phyloP scores from a whole-genome alignment of 2,797 vertebrate genomes.

The Peromyscus eremicus region DNA sequence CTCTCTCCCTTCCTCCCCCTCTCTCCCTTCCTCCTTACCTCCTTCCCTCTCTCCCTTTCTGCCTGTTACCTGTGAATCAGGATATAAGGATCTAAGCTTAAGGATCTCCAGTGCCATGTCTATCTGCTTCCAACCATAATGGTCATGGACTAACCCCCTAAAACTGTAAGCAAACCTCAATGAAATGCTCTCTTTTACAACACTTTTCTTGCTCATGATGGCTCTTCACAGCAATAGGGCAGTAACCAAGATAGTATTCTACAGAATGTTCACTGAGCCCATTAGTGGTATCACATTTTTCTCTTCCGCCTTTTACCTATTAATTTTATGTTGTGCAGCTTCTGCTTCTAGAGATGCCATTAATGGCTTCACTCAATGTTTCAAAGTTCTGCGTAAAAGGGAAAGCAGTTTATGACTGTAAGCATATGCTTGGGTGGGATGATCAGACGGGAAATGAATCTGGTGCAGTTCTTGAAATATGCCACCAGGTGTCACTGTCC shows the following conservation, averaged over 20 bases:
- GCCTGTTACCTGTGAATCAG: background rate
- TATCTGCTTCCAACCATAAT: too few species aligned
- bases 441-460: background rate
- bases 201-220: background rate
- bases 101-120: background rate
- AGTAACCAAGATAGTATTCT: background rate
- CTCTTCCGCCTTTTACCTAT: background rate
- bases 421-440: background rate
- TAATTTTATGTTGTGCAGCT: background rate
- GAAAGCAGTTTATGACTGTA: background rate
- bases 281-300: background rate
- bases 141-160: background rate
- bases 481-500: constrained; percentile 69
- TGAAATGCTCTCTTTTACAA: background rate
- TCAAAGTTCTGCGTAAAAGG: constrained; percentile 22
- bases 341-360: background rate
- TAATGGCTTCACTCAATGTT: background rate
- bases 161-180: background rate
- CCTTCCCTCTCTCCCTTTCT: background rate
- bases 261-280: background rate
- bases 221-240: background rate
- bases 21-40: too few species aligned
- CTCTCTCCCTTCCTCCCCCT: background rate
- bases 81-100: background rate
- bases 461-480: background rate